Conservation (phyloP, 1,140 invertebrate genomes). For the Diabrotica undecimpunctata region DNA sequence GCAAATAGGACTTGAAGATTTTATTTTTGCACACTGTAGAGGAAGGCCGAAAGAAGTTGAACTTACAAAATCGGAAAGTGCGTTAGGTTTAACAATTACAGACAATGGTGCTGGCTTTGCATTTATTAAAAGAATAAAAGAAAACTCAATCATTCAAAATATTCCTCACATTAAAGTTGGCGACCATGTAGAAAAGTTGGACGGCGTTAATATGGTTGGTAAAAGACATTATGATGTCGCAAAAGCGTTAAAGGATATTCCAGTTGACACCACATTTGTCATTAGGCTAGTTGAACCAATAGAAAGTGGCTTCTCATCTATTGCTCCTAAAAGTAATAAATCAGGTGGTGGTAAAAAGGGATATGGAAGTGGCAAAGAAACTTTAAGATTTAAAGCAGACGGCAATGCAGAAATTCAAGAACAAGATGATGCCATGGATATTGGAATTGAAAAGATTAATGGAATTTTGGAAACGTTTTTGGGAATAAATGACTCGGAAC, state of each 20-base stretch:
- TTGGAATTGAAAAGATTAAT: slow-evolving; percentile 87
- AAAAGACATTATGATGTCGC: slow-evolving; percentile 95
- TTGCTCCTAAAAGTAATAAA: slow-evolving; percentile 67
- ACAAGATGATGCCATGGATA: slow-evolving; percentile 67
- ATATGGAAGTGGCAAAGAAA: slow-evolving; percentile 83
- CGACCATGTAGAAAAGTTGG: slow-evolving; percentile 95
- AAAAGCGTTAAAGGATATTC: slow-evolving; percentile 89
- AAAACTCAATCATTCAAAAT: slow-evolving; percentile 83
- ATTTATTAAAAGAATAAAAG: slow-evolving; percentile 96
- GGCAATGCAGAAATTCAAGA: slow-evolving; percentile 74
- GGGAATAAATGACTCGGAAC: slow-evolving; percentile 92
- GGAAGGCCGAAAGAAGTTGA: slow-evolving; percentile 92
- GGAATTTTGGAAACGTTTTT: slow-evolving; percentile 87
- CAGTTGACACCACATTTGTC: slow-evolving; percentile 79
- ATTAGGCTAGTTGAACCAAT: slow-evolving; percentile 87
- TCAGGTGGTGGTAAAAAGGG: slow-evolving; percentile 59
- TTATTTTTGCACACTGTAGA: slow-evolving; percentile 96
- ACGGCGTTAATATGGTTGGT: slow-evolving; percentile 81
- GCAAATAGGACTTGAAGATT: slow-evolving; percentile 95
- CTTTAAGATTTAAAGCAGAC: slow-evolving; percentile 86
- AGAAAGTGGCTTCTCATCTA: slow-evolving; percentile 84
- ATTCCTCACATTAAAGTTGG: slow-evolving; percentile 86
- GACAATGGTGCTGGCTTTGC: slow-evolving; percentile 96
- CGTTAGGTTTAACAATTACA: slow-evolving; percentile 94
- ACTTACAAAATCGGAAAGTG: slow-evolving; percentile 87